These are phyloP conservation scores for Branchipolynoe longqiensis DNA, from an alignment of 2,888 invertebrate species.

Conservation along the genomic window DNA sequence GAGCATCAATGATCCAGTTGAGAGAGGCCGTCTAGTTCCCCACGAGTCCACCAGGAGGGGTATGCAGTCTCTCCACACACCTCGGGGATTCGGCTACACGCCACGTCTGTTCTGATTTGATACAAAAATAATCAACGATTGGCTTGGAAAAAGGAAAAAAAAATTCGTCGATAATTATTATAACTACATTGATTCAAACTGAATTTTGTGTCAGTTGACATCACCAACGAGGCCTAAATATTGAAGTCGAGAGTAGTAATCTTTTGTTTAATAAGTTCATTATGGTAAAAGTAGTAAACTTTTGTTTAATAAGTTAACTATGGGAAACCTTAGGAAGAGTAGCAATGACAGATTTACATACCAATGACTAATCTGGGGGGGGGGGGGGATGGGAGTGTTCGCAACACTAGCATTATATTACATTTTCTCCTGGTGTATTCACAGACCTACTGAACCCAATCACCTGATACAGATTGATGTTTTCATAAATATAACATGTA, in stretches of 20 bases:
- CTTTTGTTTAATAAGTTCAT: neutral
- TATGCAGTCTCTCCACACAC: neutral
- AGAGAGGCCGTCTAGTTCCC: slow-evolving; percentile 21
- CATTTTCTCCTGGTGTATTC: neutral
- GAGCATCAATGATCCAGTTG: slow-evolving; percentile 56
- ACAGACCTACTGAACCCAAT: slow-evolving; percentile 17
- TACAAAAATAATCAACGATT: slow-evolving; percentile 34
- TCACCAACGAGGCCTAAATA: too few relatives aligned
- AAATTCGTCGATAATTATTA: neutral
- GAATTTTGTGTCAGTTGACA: neutral
- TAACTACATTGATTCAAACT: neutral
- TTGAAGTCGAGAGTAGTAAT: neutral
- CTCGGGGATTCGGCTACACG: neutral
- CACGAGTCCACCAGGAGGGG: neutral
- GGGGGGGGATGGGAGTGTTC: too few relatives aligned
- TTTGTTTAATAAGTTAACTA: neutral
- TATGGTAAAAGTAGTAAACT: neutral
- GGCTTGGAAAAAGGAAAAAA: neutral
- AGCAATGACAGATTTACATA: neutral
- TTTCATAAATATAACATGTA: slow-evolving; percentile 21
- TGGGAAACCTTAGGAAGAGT: neutral
- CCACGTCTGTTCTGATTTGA: neutral
- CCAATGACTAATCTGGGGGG: neutral
- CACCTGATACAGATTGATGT: neutral
- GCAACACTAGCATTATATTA: slow-evolving; percentile 15